Evolutionary conservation across 2,797 vertebrate species (phyloP), one percentile per base, ranked within the genome.

Genomic region (Myotis myotis): DNA sequence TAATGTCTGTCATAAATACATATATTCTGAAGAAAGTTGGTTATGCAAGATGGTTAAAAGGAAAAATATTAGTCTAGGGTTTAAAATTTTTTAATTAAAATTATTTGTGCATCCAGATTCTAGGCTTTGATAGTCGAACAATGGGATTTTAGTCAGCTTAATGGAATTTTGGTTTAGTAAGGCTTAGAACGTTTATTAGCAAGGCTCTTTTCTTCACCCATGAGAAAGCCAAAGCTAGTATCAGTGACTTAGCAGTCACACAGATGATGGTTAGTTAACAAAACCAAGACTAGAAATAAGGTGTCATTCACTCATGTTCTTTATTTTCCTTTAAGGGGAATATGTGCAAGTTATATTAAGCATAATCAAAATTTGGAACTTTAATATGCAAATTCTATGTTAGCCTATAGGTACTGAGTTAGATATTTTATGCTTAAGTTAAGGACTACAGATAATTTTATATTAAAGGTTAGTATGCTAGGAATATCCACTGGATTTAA

Each of bases 11-110:
- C 70, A 66, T 30, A 80, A 81, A 76, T 70, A 62, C 6, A 36
- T 22, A 75, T 30, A 23, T 76, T 71, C 33, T 93, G 49, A 93
- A 95, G 89, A 64, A 92, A 44, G 8, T n/a, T 89, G 49, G 16
- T 33, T 90, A 88, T 0, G n/a, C 23, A 83, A 49, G 16, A 44
- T 93, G 25, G 3, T 66, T 76, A 72, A 83, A 89, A 49, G 25
- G 72, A 53, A 92, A 95, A 90, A 4, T 68, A 25, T 19, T 84
- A 81, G 68, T 13, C 8, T 89, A 75, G 22, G 30, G 5, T 68
- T 93, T 76, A 49, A 80, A 64, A 53, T 19, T 57, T 80, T 87
- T 96, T 66, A 78, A 88, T 88, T 90, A 38, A 93, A 85, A 57
- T 87, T 41, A 74, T 57, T 55, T 28, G 0, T 87, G 25, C 82